Evolutionary conservation across 2,113 vertebrate genomes (phyloP), one percentile per base, ranked within the genome.

Genomic region (Percina caprodes): DNA sequence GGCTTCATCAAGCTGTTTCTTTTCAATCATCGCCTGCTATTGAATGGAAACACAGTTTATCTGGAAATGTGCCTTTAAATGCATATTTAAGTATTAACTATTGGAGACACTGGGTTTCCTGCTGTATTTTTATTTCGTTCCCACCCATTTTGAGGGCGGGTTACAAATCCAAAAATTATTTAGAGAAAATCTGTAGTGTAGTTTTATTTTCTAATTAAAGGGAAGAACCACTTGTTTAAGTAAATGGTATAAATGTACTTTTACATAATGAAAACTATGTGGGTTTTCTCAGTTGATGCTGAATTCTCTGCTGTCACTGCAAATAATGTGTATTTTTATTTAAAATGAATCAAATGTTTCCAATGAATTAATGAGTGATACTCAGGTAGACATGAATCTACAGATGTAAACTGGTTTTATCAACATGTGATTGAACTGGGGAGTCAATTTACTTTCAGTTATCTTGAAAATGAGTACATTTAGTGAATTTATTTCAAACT

Each of bases 41-140:
- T 49, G 0, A 78, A 35, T 26, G 1, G 18, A 67, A 80, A 80
- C 49, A 55, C 21, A 26, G 1, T 14, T 0, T 7, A 45, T 49
- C 26, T 76, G 66, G 67, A 60, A 83, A 84, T 88, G 79, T 89
- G 80, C 74, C 73, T 86, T 80, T 48, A 75, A 62, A 42, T 33
- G 15, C 51, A 46, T 52, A 24, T 74, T 63, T 23, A 51, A 77
- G 30, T 30, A 30, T 30, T 15, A 55, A 58, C 24, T 61, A 5
- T 61, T 55, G 21, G 49, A 39, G n/a, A 75, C 18, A 59, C 42
- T 77, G 6, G 48, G 11, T 46, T 21, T 65, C 51, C 70, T 75
- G 85, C 80, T 86, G 71, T 79, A 71, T 68, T 79, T 79, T 55
- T 65, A 35, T 51, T 51, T 12, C 3, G 26, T 69, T 51, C 56